Base-by-base conservation (phyloP, 2,797 vertebrate genomes). In the Heterohyrax brucei region DNA sequence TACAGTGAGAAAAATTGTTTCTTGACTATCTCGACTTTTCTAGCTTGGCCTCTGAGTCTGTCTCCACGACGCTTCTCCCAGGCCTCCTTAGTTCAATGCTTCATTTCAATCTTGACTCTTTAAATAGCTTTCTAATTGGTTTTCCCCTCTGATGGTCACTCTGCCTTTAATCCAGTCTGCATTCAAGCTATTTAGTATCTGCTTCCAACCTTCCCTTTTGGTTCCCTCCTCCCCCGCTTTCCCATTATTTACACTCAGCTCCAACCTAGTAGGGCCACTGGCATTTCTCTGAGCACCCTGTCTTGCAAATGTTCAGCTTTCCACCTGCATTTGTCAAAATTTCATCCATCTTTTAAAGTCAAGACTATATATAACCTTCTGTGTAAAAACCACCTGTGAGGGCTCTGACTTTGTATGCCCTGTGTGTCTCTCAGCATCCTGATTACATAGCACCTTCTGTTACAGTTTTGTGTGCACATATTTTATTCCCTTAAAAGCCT, bases 401-500 rank as follows among this genome's bases (percentile, higher is more conserved):
- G 61, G 1, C 73, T 90, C 33, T 86, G 59, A 70, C 53, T 70
- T 21, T 28, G 66, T 24, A 3, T 61, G 33, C 28, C 84, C 26
- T 89, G 24, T 82, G 28, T 70, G 30, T 1, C 44, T 89, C 62
- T 44, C 79, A 87, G 56, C 64, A 3, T 21, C 73, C 30, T 68
- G n/a, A 75, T 82, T 8, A 84, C 48, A 53, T n/a, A 46, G 30
- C 70, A 81, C 6, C 18, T 90, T 66, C 90, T 81, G 70, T 61
- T 88, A 76, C 76, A 89, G 48, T 87, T 89, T 50, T 92, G 7
- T 83, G 33, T 91, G 30, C 39, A 39, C 83, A 39, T 89, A 33
- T 59, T 30, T 89, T 70, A 75, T 82, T 95, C 22, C 59, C 24
- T 87, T 50, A 79, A 66, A 87, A 89, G 7, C 75, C n/a, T 91